Evolutionary conservation across 2,888 invertebrate species (phyloP).

Genomic region (Himalopsyche anomala): DNA sequence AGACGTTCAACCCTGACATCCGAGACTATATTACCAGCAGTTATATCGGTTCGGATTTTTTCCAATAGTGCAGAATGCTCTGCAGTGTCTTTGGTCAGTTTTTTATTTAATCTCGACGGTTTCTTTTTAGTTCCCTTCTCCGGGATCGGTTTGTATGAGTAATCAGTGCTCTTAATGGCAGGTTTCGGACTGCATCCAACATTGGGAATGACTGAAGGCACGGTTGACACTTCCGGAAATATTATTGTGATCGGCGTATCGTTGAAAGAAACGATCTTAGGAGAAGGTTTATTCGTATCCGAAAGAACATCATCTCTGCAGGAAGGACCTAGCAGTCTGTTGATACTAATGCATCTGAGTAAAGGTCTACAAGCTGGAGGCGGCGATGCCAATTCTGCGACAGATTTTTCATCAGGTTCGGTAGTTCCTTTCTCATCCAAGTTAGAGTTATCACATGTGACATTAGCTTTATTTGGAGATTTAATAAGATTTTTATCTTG

Average conservation of each 20-base stretch:
- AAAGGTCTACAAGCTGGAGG: background rate
- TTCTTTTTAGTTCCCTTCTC: background rate
- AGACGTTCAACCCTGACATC: background rate
- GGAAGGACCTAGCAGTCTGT: constrained; percentile 47
- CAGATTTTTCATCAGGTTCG: background rate
- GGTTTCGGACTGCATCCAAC: constrained; percentile 13
- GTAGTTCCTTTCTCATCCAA: background rate
- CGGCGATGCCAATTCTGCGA: background rate
- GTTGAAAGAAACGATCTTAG: constrained; percentile 54
- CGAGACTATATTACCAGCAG: background rate
- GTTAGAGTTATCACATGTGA: background rate
- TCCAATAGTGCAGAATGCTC: background rate
- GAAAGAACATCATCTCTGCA: background rate
- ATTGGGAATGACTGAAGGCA: background rate
- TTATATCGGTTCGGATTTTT: background rate
- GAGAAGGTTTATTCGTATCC: background rate
- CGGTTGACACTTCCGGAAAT: background rate
- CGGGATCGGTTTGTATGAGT: background rate
- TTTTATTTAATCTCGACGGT: background rate
- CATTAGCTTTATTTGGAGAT: background rate
- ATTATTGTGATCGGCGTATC: constrained; percentile 49
- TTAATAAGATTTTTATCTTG: constrained; percentile 28
- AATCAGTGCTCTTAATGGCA: background rate
- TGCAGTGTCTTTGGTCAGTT: background rate
- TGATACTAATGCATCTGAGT: constrained; percentile 55